Percentiles rank a stretch among this genome's conserved stretches.
Evolutionary conservation across 2,113 vertebrate genomes (phyloP).

Genomic region (Rhinolophus ferrumequinum): DNA sequence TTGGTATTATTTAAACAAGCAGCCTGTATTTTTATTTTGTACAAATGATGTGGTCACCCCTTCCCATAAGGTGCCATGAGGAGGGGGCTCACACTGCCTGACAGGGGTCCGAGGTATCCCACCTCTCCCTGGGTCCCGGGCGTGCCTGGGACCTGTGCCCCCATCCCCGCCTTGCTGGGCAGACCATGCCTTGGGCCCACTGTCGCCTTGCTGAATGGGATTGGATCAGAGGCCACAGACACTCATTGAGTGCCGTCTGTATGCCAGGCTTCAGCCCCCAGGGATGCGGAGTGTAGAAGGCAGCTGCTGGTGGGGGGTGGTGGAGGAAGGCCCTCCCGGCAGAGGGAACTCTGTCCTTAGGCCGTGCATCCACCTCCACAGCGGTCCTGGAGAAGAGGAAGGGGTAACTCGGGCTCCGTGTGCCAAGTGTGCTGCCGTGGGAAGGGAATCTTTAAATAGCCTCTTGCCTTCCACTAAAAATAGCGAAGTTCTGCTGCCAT

Average conservation of each 20-base stretch:
- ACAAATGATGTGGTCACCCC: not conserved
- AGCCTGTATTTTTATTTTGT: not conserved
- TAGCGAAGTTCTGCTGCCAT: conserved; percentile 71
- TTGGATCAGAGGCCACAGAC: not conserved
- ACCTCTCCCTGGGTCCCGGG: not conserved
- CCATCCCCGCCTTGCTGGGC: not conserved
- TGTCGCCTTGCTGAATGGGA: not conserved
- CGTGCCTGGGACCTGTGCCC: not conserved
- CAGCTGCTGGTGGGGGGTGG: not conserved
- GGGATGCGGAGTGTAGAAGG: not conserved
- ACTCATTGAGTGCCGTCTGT: accelerated
- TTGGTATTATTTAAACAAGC: not conserved
- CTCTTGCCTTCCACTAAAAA: conserved; percentile 80
- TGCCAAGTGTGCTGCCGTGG: conserved; percentile 62
- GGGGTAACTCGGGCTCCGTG: conserved; percentile 43
- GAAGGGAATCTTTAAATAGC: conserved; percentile 80
- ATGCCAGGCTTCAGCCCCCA: not conserved
- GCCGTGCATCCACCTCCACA: not conserved
- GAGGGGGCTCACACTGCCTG: not conserved
- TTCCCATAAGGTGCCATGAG: accelerated
- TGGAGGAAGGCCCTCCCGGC: not conserved
- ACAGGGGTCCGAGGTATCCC: not conserved
- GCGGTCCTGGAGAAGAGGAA: conserved; percentile 1
- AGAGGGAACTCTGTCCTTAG: not conserved
- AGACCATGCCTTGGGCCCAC: not conserved